Percentiles rank a stretch among this genome's conserved stretches.
phyloP scores from a whole-genome alignment of 2,113 vertebrate genomes.

The Scytalopus superciliaris region DNA sequence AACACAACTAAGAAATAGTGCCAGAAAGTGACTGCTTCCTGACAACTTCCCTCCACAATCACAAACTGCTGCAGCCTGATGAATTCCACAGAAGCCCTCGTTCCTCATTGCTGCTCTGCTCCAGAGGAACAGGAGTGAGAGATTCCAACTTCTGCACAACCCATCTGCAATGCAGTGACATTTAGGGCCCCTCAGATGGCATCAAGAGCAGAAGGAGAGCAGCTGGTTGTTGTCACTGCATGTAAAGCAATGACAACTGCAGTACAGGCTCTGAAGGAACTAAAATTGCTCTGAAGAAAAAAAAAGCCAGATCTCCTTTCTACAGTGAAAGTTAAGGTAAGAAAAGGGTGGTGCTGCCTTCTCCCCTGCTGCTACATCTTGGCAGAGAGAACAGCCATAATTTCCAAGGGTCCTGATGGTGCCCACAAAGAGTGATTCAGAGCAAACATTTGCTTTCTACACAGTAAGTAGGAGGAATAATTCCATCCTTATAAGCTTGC shows the following conservation, averaged over 20 bases:
- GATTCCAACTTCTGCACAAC: background rate
- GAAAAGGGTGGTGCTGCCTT: background rate
- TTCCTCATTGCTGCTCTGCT: background rate
- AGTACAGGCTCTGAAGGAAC: background rate
- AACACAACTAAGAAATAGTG: background rate
- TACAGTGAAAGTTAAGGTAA: background rate
- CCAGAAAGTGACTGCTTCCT: background rate
- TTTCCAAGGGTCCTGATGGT: background rate
- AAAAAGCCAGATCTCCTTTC: background rate
- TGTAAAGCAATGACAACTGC: background rate
- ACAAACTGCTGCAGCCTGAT: background rate
- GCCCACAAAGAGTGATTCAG: constrained; percentile 25
- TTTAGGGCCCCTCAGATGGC: background rate
- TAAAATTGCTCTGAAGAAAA: background rate
- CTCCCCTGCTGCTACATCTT: background rate
- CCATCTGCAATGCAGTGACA: background rate
- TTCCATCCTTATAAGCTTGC: background rate
- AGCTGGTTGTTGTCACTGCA: background rate
- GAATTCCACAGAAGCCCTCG: background rate
- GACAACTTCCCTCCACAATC: background rate
- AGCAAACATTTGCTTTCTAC: background rate
- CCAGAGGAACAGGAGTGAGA: background rate
- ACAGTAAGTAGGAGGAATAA: constrained; percentile 40
- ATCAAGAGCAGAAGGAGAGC: background rate
- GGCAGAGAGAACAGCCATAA: background rate